phyloP scores from a whole-genome alignment of 2,113 vertebrate species.

The Chitala chitala region DNA sequence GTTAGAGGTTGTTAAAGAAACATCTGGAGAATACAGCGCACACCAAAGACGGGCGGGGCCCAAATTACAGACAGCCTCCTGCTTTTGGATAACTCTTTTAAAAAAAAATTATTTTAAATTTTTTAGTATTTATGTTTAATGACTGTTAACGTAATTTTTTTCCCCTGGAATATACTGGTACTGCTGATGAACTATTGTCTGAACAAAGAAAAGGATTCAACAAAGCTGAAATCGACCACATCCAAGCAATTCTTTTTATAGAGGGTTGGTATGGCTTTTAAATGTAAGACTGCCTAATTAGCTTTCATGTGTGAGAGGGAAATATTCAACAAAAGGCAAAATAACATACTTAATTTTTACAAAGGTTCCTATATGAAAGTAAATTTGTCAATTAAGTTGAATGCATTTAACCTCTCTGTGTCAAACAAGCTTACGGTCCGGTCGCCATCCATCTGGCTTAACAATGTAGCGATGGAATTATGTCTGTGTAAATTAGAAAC shows the following conservation, averaged over 20 bases:
- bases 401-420: neutral
- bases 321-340: neutral
- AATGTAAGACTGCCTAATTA: neutral
- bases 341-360: neutral
- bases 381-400: neutral
- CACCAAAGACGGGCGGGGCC: neutral
- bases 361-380: neutral
- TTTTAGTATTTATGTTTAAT: neutral
- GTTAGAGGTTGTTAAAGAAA: neutral
- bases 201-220: neutral
- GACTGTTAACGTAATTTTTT: too few relatives aligned
- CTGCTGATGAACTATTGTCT: too few relatives aligned
- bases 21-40: too few relatives aligned
- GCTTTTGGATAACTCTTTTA: neutral
- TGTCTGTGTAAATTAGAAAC: conserved; percentile 1
- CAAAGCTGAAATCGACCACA: neutral
- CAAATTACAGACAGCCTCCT: neutral
- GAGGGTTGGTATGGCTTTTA: neutral
- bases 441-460: neutral
- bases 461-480: neutral
- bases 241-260: neutral
- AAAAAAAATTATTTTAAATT: neutral
- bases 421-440: neutral
- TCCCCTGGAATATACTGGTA: neutral
- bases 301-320: neutral